phyloP scores from a whole-genome alignment of 1,140 invertebrate species.

The Argopecten irradians region DNA sequence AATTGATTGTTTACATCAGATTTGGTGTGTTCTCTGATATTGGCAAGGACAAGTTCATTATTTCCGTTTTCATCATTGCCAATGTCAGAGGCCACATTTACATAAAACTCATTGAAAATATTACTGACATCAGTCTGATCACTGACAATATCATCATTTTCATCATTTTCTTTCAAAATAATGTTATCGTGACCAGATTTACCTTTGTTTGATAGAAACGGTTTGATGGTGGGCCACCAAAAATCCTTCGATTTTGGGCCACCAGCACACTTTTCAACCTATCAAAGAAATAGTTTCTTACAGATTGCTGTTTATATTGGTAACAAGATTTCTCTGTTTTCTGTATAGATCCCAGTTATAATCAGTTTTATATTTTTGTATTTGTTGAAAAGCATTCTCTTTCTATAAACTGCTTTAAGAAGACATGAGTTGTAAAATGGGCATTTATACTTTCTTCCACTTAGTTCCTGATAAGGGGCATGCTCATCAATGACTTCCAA shows the following conservation, averaged over 20 bases:
- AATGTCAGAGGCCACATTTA: background rate
- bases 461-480: slow-evolving; percentile 31
- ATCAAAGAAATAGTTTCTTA: slow-evolving; percentile 41
- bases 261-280: slow-evolving; percentile 37
- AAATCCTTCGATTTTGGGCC: slow-evolving; percentile 38
- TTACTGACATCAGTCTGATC: background rate
- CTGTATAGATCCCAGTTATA: slow-evolving; percentile 29
- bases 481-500: slow-evolving; percentile 25
- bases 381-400: slow-evolving; percentile 32
- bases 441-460: background rate
- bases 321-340: slow-evolving; percentile 25
- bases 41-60: no score
- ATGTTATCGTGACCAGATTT: slow-evolving; percentile 23
- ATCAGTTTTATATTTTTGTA: background rate
- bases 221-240: slow-evolving; percentile 44
- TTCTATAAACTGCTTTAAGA: slow-evolving; percentile 30
- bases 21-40: no score
- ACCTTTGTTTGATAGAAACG: slow-evolving; percentile 36
- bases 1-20: no score
- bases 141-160: background rate
- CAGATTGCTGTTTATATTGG: slow-evolving; percentile 41
- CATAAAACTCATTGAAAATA: no score
- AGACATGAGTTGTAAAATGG: slow-evolving; percentile 30
- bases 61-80: no score
- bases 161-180: slow-evolving; percentile 11